Percentiles rank a stretch among this genome's conserved stretches.
Evolutionary conservation across 2,113 vertebrate species (phyloP).

Genomic region (Micronycteris hirsuta): DNA sequence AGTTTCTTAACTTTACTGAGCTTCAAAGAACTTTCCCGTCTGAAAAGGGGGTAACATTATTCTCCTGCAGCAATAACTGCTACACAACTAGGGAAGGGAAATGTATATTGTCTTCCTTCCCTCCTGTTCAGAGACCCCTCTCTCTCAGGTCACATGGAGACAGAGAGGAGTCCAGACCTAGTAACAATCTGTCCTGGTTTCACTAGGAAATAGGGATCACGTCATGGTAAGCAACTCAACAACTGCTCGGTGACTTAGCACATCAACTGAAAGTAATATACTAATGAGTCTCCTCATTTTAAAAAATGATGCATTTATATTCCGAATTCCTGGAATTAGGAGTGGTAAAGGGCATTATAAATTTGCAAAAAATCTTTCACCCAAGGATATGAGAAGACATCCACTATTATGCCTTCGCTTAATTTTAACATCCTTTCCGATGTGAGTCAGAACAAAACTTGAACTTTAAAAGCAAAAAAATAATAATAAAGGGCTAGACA

Average conservation of each 20-base stretch:
- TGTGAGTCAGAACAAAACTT: not conserved
- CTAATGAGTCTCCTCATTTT: not conserved
- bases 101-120: not conserved
- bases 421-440: not conserved
- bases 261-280: not conserved
- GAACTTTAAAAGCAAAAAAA: not conserved
- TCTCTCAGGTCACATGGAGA: not conserved
- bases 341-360: not conserved
- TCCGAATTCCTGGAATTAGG: not conserved
- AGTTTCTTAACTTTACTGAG: not conserved
- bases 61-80: not conserved
- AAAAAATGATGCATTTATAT: not conserved
- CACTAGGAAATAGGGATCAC: not conserved
- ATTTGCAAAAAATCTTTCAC: not conserved
- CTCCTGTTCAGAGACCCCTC: not conserved
- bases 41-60: not conserved
- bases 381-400: not conserved
- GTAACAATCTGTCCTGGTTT: not conserved
- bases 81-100: not conserved
- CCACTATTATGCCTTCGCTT: not conserved
- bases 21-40: not conserved
- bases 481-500: not conserved
- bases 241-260: not conserved
- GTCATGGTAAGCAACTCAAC: not conserved
- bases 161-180: not conserved